Conservation (phyloP, 2,797 vertebrate genomes). For the Argentina silus region DNA sequence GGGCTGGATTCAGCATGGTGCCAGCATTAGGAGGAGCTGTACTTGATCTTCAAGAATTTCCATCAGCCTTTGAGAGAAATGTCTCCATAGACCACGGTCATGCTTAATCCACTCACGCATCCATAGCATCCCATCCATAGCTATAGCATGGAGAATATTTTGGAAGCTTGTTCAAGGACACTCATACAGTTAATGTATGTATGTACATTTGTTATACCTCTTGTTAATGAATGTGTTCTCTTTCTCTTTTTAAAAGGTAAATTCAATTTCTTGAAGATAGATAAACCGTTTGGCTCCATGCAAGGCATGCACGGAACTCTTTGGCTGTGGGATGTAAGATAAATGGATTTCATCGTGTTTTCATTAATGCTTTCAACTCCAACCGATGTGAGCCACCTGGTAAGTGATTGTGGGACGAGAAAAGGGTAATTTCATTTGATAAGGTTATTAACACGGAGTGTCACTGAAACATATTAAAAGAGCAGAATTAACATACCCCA, state of each 20-base stretch:
- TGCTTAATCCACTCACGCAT: slow-evolving; percentile 22
- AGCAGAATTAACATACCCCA: slow-evolving; percentile 18
- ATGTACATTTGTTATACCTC: slow-evolving; percentile 11
- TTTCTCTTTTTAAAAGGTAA: slow-evolving; percentile 25
- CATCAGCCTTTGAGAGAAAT: slow-evolving; percentile 41
- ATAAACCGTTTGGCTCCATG: slow-evolving; percentile 22
- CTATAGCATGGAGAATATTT: slow-evolving; percentile 18
- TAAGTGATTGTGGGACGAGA: slow-evolving; percentile 31
- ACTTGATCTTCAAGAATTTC: slow-evolving; percentile 62
- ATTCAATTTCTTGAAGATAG: slow-evolving; percentile 27
- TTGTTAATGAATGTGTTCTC: slow-evolving; percentile 18
- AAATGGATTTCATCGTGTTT: slow-evolving; percentile 41
- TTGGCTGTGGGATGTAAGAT: slow-evolving; percentile 30
- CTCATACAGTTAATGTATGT: background rate
- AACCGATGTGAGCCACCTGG: slow-evolving; percentile 26
- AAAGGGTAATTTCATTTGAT: slow-evolving; percentile 35
- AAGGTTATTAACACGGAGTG: background rate
- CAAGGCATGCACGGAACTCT: slow-evolving; percentile 32
- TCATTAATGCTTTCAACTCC: background rate
- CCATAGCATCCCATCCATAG: slow-evolving; percentile 33
- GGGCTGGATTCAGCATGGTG: slow-evolving; percentile 27
- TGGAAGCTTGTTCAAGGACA: slow-evolving; percentile 28
- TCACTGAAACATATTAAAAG: slow-evolving; percentile 27
- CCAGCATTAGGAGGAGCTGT: slow-evolving; percentile 11
- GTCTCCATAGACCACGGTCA: slow-evolving; percentile 32